Evolutionary conservation across 2,113 vertebrate species (phyloP).

Genomic region (Epinephelus fuscoguttatus): DNA sequence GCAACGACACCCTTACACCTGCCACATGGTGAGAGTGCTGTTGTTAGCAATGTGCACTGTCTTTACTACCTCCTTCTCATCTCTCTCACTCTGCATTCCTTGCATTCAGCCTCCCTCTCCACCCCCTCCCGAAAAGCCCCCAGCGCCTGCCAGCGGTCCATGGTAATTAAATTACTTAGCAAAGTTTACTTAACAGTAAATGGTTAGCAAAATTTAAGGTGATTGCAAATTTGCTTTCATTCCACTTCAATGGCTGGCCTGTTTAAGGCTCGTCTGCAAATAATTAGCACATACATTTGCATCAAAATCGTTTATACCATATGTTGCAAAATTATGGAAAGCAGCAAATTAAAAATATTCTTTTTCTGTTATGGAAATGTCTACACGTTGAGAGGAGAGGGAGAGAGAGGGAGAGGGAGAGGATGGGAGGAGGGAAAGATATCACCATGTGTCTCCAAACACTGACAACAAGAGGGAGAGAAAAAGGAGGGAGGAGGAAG

Average conservation of each 20-base stretch:
- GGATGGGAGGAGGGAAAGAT: conserved; percentile 62
- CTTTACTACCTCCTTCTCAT: conserved; percentile 57
- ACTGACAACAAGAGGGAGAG: conserved; percentile 73
- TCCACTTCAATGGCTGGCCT: conserved; percentile 88
- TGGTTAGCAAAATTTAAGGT: conserved; percentile 89
- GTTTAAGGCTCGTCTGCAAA: conserved; percentile 91
- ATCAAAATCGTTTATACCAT: conserved; percentile 93
- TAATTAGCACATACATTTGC: conserved; percentile 95
- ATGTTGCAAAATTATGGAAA: conserved; percentile 90
- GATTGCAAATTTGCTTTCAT: conserved; percentile 94
- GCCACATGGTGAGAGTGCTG: conserved; percentile 43
- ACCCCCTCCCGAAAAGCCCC: conserved; percentile 42
- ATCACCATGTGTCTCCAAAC: conserved; percentile 82
- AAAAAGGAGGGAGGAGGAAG: conserved; percentile 39
- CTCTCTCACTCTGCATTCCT: conserved; percentile 56
- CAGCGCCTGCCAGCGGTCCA: conserved; percentile 78
- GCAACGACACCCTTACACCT: conserved; percentile 19
- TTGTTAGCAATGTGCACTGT: conserved; percentile 31
- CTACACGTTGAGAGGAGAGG: conserved; percentile 81
- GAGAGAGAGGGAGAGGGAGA: conserved; percentile 42
- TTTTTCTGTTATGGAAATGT: conserved; percentile 87
- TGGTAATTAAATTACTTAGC: conserved; percentile 90
- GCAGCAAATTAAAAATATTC: conserved; percentile 85
- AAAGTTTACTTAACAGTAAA: conserved; percentile 92
- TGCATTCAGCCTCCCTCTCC: conserved; percentile 49